phyloP scores from a whole-genome alignment of 1,140 invertebrate genomes.

The Ostrea edulis region DNA sequence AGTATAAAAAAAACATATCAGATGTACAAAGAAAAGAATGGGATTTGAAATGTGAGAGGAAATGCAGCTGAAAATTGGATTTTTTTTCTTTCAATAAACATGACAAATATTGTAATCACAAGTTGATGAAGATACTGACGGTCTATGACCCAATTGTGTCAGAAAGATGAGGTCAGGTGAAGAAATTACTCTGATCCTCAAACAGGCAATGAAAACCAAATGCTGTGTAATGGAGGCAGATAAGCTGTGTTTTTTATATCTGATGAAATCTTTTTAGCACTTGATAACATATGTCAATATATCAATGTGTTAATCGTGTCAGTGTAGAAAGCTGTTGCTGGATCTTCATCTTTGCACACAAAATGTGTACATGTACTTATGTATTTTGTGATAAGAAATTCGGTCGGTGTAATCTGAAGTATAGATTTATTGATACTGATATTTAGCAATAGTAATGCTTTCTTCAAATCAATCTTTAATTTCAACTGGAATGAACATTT shows the following conservation, averaged over 20 bases:
- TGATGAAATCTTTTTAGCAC: conserved; percentile 27
- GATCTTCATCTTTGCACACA: background rate
- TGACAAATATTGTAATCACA: too few relatives aligned
- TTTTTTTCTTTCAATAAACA: background rate
- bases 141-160: background rate
- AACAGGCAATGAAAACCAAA: background rate
- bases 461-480: too few relatives aligned
- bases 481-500: too few relatives aligned
- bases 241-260: background rate
- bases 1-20: background rate
- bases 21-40: background rate
- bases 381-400: too few relatives aligned
- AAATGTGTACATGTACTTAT: too few relatives aligned
- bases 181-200: background rate
- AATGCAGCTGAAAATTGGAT: background rate
- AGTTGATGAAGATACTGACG: background rate
- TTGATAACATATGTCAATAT: conserved; percentile 16
- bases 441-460: too few relatives aligned
- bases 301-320: conserved; percentile 16
- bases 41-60: too few relatives aligned
- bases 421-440: too few relatives aligned
- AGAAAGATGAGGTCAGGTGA: background rate
- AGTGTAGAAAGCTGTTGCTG: background rate
- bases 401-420: too few relatives aligned
- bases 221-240: background rate